Conservation (phyloP, 1,140 invertebrate species). For the Phortica variegata region DNA sequence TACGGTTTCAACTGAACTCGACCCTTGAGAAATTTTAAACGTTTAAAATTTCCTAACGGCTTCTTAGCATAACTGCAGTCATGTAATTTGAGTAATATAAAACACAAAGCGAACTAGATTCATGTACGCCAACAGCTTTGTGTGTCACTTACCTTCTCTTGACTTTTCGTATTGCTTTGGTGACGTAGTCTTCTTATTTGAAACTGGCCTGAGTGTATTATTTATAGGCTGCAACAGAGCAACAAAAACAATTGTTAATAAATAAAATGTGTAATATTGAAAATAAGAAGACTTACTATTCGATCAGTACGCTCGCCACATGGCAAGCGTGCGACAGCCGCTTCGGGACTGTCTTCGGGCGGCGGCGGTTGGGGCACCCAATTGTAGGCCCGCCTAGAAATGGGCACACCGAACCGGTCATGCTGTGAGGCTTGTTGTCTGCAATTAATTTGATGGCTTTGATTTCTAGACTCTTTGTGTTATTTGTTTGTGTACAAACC, state of each 20-base stretch:
- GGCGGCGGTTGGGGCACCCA: constrained; percentile 89
- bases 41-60: constrained; percentile 29
- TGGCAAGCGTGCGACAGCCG: constrained; percentile 74
- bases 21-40: constrained; percentile 25
- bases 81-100: too few relatives aligned
- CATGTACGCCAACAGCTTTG: too few relatives aligned
- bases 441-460: not conserved
- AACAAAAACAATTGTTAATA: constrained; percentile 6
- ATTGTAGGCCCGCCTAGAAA: constrained; percentile 79
- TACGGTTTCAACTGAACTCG: constrained; percentile 47
- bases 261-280: constrained; percentile 4
- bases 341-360: constrained; percentile 80
- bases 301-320: constrained; percentile 78
- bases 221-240: constrained; percentile 60
- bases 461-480: too few relatives aligned
- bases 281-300: constrained; percentile 61
- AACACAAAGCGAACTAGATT: too few relatives aligned
- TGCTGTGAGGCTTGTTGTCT: constrained; percentile 84
- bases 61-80: not conserved
- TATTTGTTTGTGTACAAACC: too few relatives aligned
- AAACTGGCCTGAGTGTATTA: constrained; percentile 62
- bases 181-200: constrained; percentile 65
- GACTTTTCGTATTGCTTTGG: constrained; percentile 60
- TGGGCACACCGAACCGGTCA: constrained; percentile 82
- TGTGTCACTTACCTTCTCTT: constrained; percentile 49